phyloP scores from a whole-genome alignment of 2,797 vertebrate species.

The Galaxias olidus region DNA sequence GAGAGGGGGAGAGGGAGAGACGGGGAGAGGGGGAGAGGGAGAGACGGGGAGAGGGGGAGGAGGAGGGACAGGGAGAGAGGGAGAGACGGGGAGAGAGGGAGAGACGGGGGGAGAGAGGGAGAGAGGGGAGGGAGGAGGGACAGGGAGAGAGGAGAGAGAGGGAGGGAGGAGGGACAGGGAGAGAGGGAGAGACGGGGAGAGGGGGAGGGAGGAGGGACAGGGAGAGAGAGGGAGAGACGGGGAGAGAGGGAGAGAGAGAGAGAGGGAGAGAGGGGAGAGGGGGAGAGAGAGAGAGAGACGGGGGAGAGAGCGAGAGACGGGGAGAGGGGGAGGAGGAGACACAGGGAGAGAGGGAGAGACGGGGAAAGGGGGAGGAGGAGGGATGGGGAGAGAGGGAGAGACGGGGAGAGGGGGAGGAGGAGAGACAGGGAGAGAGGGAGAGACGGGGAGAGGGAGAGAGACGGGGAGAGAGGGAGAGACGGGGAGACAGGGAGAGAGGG shows the following conservation, averaged over 20 bases:
- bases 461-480: too few relatives aligned
- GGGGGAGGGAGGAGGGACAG: slow-evolving; percentile 1
- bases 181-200: slow-evolving; percentile 3
- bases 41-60: slow-evolving; percentile 2
- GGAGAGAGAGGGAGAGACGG: slow-evolving; percentile 5
- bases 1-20: slow-evolving; percentile 10
- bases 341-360: too few relatives aligned
- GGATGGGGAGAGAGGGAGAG: slow-evolving; percentile 10
- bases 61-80: slow-evolving; percentile 2
- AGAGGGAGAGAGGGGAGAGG: not conserved
- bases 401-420: too few relatives aligned
- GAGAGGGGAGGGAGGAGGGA: too few relatives aligned
- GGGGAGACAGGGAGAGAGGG: too few relatives aligned
- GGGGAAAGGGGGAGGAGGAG: not conserved
- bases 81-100: not conserved
- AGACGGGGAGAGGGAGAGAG: too few relatives aligned
- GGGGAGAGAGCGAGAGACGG: not conserved
- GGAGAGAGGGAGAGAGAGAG: slow-evolving; percentile 9
- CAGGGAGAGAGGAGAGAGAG: not conserved
- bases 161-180: slow-evolving; percentile 6
- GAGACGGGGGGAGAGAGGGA: not conserved
- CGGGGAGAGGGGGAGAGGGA: not conserved
- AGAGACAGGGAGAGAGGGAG: too few relatives aligned
- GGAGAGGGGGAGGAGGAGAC: slow-evolving; percentile 4
- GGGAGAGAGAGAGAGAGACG: not conserved